phyloP scores from a whole-genome alignment of 2,797 vertebrate genomes.

The Zalophus californianus region DNA sequence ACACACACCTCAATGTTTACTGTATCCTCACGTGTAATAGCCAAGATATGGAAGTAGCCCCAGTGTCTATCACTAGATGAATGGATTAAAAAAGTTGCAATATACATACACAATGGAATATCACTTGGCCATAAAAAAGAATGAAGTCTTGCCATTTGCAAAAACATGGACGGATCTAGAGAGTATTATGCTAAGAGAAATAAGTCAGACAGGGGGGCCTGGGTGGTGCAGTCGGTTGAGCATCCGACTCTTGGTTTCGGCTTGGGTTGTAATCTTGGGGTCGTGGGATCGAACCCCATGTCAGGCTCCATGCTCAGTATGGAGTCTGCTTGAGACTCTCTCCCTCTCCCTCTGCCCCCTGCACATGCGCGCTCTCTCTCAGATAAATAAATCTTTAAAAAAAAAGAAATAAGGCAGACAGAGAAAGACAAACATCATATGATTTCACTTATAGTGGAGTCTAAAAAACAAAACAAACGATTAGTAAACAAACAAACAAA shows the following conservation, averaged over 20 bases:
- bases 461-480: not conserved
- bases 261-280: not conserved
- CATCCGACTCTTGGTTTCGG: not conserved
- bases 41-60: not conserved
- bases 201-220: not conserved
- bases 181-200: not conserved
- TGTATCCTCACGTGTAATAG: not conserved
- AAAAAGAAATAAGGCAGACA: not conserved
- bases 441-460: not conserved
- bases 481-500: not conserved
- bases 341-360: not conserved
- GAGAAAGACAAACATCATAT: not conserved
- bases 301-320: not conserved
- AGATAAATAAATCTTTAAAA: not conserved
- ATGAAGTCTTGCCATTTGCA: not conserved
- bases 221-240: not conserved
- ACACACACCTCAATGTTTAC: not conserved
- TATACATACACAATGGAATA: not conserved
- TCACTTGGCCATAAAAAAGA: not conserved
- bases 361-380: not conserved
- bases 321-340: not conserved
- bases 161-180: not conserved
- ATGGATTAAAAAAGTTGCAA: not conserved
- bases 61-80: not conserved
- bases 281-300: not conserved